Conservation (phyloP, 2,888 invertebrate species). For the Neoitamus cyanurus region DNA sequence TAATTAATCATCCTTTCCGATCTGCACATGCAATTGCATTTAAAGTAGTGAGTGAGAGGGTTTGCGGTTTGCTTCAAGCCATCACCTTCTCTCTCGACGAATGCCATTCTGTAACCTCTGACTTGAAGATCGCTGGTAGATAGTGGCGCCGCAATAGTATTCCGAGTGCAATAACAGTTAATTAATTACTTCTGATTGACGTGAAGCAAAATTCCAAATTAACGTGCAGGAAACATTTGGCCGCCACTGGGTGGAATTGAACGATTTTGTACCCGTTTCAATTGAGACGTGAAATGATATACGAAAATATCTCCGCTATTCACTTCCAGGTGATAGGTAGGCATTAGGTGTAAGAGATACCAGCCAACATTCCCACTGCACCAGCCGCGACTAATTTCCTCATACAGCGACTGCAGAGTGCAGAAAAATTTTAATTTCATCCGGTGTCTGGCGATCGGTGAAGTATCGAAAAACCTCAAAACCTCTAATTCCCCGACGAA, state of each 20-base stretch:
- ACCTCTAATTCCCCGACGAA: background rate
- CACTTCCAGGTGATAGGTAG: background rate
- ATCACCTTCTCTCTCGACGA: too few relatives aligned
- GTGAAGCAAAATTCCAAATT: background rate
- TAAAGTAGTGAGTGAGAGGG: background rate
- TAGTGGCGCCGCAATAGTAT: background rate
- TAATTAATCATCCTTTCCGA: too few relatives aligned
- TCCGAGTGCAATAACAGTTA: background rate
- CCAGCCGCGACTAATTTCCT: background rate
- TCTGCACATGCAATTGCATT: background rate
- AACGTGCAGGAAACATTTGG: background rate
- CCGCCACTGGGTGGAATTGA: background rate
- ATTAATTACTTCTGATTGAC: background rate
- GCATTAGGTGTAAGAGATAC: background rate
- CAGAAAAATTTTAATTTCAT: background rate
- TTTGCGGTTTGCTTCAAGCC: background rate
- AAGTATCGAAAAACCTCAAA: background rate
- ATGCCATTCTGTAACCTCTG: slow-evolving; percentile 1
- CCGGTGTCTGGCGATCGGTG: background rate
- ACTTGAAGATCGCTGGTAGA: background rate
- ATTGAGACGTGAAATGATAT: background rate
- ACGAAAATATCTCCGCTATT: background rate
- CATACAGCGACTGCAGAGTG: background rate
- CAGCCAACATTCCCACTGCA: background rate
- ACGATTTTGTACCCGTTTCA: background rate